Evolutionary conservation across 2,113 vertebrate genomes (phyloP).

Genomic region (Ailuropoda melanoleuca): DNA sequence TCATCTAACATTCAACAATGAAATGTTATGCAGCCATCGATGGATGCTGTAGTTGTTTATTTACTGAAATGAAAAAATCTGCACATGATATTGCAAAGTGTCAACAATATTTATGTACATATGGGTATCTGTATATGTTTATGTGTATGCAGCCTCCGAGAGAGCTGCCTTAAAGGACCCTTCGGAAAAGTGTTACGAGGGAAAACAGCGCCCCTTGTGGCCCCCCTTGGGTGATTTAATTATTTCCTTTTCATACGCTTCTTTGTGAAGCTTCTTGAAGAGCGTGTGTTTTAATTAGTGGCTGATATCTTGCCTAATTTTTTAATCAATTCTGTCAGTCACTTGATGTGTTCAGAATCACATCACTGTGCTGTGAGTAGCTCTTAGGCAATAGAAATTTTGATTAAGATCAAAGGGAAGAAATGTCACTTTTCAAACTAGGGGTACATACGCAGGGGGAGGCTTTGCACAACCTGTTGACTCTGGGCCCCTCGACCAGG

Average conservation of each 20-base stretch:
- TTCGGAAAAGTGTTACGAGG: neutral
- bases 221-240: neutral
- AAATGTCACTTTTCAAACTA: neutral
- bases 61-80: neutral
- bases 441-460: neutral
- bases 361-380: neutral
- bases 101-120: neutral
- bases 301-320: neutral
- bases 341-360: neutral
- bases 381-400: neutral
- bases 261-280: neutral
- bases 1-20: neutral
- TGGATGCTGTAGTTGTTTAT: neutral
- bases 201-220: fast-evolving
- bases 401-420: neutral
- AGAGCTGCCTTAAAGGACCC: neutral
- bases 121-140: too few relatives aligned
- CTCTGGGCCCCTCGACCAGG: neutral
- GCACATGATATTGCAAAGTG: too few relatives aligned
- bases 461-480: neutral
- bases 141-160: neutral
- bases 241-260: neutral
- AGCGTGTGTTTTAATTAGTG: neutral
- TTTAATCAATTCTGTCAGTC: neutral
- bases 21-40: neutral